Percentiles rank a stretch among this genome's conserved stretches.
Evolutionary conservation across 2,113 vertebrate genomes (phyloP).

Genomic region (Channa maculata): DNA sequence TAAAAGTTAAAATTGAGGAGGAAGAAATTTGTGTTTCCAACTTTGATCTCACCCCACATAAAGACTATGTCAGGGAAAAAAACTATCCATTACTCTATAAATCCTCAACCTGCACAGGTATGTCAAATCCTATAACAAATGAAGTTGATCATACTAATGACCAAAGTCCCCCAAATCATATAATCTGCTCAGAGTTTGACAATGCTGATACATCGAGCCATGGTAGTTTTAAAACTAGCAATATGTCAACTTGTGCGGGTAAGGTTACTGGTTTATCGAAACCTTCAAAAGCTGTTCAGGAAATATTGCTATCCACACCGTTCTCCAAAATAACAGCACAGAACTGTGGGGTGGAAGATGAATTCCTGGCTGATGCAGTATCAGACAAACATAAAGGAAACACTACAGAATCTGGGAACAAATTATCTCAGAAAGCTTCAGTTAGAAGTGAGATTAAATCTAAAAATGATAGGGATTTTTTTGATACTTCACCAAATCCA

Average conservation of each 20-base stretch:
- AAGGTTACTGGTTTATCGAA: conserved; percentile 4
- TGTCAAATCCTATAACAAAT: conserved; percentile 22
- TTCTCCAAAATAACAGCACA: conserved; percentile 19
- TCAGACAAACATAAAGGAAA: conserved; percentile 5
- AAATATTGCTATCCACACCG: conserved; percentile 16
- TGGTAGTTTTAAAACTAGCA: conserved; percentile 2
- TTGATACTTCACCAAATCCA: neutral
- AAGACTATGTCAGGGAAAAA: conserved; percentile 23
- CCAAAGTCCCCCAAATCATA: conserved; percentile 22
- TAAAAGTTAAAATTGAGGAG: conserved; percentile 75
- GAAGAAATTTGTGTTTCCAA: conserved; percentile 72
- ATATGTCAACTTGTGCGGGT: conserved; percentile 9
- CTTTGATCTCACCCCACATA: conserved; percentile 31
- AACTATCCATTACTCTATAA: conserved; percentile 13
- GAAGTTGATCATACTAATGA: neutral
- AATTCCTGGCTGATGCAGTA: conserved; percentile 2
- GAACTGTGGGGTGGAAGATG: conserved; percentile 18
- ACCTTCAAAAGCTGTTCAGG: conserved; percentile 30
- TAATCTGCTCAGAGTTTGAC: conserved; percentile 14
- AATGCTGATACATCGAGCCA: conserved; percentile 8
- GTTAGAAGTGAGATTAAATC: neutral
- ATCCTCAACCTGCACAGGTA: conserved; percentile 20
- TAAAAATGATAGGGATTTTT: conserved; percentile 7
- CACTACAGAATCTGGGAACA: conserved; percentile 10
- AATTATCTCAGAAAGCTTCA: conserved; percentile 7